These are phyloP conservation scores for Eristalis arbustorum DNA, from an alignment of 2,888 invertebrate genomes.

Conservation along the genomic window DNA sequence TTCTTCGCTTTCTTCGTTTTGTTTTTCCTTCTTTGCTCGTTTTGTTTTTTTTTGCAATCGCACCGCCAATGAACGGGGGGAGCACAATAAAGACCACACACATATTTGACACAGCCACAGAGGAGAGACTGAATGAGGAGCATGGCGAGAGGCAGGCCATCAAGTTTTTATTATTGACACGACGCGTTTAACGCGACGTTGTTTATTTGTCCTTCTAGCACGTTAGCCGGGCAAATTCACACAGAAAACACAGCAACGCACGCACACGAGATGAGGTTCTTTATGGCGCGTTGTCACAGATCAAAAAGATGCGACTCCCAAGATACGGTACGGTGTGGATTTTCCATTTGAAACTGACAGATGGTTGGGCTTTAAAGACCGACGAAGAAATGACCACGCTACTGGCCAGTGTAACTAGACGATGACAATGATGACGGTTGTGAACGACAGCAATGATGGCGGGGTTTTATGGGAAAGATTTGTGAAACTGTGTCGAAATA, in stretches of 20 bases:
- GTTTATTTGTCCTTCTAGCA: constrained; percentile 60
- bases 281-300: constrained; percentile 3
- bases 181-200: constrained; percentile 21
- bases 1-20: neutral
- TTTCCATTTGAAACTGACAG: constrained; percentile 39
- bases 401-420: neutral
- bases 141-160: neutral
- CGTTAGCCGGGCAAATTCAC: constrained; percentile 7
- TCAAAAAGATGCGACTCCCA: constrained; percentile 54
- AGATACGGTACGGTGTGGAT: constrained; percentile 35
- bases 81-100: constrained; percentile 61
- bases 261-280: neutral
- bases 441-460: neutral
- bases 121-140: constrained; percentile 9
- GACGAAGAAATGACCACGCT: neutral
- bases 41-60: constrained; percentile 23
- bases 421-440: neutral
- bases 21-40: neutral
- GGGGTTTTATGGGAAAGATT: constrained; percentile 17
- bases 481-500: constrained; percentile 22
- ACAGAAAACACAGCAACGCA: neutral
- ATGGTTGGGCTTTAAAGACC: constrained; percentile 26
- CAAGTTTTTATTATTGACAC: constrained; percentile 50
- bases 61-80: neutral
- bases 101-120: constrained; percentile 24